phyloP scores from a whole-genome alignment of 2,113 vertebrate genomes.

The Philantomba maxwellii region DNA sequence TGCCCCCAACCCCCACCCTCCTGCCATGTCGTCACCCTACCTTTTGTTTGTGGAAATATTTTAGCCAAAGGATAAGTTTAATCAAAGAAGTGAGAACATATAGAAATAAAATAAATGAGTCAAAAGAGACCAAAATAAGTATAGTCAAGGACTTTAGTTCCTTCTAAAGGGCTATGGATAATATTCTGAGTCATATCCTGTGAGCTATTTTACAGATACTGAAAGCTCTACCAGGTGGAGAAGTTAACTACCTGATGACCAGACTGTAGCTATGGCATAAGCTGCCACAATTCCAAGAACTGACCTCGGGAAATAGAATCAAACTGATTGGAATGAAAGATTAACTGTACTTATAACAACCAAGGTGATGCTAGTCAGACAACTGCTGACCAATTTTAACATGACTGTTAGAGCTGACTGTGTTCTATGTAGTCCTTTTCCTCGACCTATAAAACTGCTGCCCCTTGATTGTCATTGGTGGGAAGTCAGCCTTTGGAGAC shows the following conservation, averaged over 20 bases:
- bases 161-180: background rate
- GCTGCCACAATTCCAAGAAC: background rate
- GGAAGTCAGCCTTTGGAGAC: background rate
- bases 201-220: background rate
- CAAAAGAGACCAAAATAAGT: background rate
- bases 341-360: background rate
- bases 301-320: background rate
- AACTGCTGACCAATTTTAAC: background rate
- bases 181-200: background rate
- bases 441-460: background rate
- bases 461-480: background rate
- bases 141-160: background rate
- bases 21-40: background rate
- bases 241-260: background rate
- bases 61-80: background rate
- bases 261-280: background rate
- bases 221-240: background rate
- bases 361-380: background rate
- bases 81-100: background rate
- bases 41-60: background rate
- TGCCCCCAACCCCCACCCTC: accelerated
- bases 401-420: background rate
- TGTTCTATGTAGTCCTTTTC: background rate
- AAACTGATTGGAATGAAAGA: background rate
- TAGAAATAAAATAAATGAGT: background rate